Conservation (phyloP, 2,113 vertebrate genomes). For the Danio rerio region DNA sequence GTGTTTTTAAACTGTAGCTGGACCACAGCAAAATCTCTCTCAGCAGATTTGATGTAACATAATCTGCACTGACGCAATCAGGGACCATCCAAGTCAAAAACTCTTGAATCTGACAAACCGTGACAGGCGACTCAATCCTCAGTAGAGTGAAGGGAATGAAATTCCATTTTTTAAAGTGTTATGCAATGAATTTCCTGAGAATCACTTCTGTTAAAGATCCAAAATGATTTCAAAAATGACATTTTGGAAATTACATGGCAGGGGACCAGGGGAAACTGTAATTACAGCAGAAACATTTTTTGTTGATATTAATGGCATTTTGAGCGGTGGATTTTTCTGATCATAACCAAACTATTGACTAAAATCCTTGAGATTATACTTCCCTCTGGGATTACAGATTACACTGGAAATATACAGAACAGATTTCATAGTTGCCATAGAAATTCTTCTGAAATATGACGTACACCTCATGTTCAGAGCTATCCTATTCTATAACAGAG, state of each 20-base stretch:
- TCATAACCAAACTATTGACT: constrained; percentile 54
- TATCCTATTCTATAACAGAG: background rate
- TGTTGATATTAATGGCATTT: constrained; percentile 13
- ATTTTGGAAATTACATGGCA: background rate
- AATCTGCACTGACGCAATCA: constrained; percentile 1
- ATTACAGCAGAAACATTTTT: constrained; percentile 20
- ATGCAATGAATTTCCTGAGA: background rate
- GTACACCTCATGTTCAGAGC: background rate
- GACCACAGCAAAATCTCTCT: background rate
- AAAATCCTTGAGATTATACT: constrained; percentile 72
- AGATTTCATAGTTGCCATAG: constrained; percentile 57
- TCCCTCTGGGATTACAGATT: constrained; percentile 67
- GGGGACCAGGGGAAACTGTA: background rate
- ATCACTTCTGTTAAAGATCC: background rate
- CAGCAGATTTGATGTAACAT: constrained; percentile 21
- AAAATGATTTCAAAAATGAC: background rate
- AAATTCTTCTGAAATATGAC: constrained; percentile 49
- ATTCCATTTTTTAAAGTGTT: background rate
- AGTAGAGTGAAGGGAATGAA: background rate
- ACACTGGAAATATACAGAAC: constrained; percentile 62
- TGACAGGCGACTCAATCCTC: background rate
- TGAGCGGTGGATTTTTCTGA: constrained; percentile 30
- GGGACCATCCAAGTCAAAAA: background rate
- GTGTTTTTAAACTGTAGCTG: background rate
- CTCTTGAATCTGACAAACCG: background rate